phyloP scores from a whole-genome alignment of 2,888 invertebrate genomes.

The Alcis repandata region DNA sequence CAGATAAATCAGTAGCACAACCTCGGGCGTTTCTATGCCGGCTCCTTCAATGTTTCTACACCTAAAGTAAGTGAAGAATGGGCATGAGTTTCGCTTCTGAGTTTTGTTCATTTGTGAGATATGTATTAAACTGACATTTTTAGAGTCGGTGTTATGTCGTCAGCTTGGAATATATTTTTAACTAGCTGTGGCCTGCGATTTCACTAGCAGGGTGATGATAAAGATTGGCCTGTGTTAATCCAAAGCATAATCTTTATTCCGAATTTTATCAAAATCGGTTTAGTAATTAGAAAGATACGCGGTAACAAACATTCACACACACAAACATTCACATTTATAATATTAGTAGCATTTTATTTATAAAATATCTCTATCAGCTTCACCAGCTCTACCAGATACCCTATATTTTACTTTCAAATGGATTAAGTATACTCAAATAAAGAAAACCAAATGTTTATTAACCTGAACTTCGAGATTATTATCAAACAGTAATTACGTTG shows the following conservation, averaged over 20 bases:
- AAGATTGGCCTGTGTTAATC: too few species aligned
- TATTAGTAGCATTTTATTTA: too few species aligned
- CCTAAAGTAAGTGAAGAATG: slow-evolving; percentile 5
- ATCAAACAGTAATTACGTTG: neutral
- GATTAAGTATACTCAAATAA: neutral
- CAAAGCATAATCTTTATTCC: too few species aligned
- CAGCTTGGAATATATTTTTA: too few species aligned
- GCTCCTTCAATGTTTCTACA: slow-evolving; percentile 46
- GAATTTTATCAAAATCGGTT: too few species aligned
- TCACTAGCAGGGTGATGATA: too few species aligned
- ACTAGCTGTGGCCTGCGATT: too few species aligned
- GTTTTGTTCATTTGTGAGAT: neutral
- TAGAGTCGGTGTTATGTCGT: neutral
- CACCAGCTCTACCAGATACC: too few species aligned
- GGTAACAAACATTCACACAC: too few species aligned
- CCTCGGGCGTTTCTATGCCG: slow-evolving; percentile 58
- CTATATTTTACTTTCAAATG: neutral
- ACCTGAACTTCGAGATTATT: neutral
- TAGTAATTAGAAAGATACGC: too few species aligned
- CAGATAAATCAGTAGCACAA: slow-evolving; percentile 78
- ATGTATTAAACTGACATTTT: neutral
- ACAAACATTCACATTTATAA: too few species aligned
- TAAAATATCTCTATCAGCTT: too few species aligned
- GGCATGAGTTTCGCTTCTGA: neutral
- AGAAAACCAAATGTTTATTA: neutral